Conservation (phyloP, 2,888 invertebrate species). For the Synergus umbraculus region DNA sequence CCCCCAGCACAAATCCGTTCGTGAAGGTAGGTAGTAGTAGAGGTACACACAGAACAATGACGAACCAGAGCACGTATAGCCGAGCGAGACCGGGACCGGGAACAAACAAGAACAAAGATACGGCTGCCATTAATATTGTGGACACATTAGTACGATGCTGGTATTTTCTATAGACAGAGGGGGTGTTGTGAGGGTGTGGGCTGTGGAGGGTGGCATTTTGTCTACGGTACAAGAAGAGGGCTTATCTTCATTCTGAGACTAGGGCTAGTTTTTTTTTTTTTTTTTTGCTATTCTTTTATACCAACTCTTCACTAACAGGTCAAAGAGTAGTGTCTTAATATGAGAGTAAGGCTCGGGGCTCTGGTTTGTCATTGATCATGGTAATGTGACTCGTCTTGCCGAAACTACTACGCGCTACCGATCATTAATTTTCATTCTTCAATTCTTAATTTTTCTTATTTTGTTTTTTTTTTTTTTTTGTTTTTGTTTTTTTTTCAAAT, state of each 20-base stretch:
- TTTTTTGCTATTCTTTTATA: conserved; percentile 43
- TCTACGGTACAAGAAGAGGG: conserved; percentile 27
- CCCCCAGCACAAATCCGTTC: conserved; percentile 78
- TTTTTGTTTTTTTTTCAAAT: conserved; percentile 45
- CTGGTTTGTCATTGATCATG: conserved; percentile 78
- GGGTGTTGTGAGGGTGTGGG: conserved; percentile 35
- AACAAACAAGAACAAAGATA: conserved; percentile 78
- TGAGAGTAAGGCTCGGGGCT: conserved; percentile 74
- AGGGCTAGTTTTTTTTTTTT: conserved; percentile 37
- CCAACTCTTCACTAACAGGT: conserved; percentile 51
- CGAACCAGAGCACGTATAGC: conserved; percentile 78
- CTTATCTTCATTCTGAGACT: conserved; percentile 36
- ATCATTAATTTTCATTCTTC: neutral
- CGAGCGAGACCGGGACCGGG: conserved; percentile 78
- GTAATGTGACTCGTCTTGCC: conserved; percentile 61
- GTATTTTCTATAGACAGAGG: conserved; percentile 72
- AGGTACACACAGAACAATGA: conserved; percentile 78
- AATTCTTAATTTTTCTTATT: conserved; percentile 33
- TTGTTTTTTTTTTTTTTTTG: conserved; percentile 47
- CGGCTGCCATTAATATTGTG: conserved; percentile 78
- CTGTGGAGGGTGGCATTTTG: conserved; percentile 42
- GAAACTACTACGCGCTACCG: conserved; percentile 43
- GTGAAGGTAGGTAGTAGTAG: conserved; percentile 76
- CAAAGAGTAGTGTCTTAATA: conserved; percentile 52
- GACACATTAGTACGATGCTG: conserved; percentile 77